Base-by-base conservation (phyloP, 2,113 vertebrate species). In the Neogobius melanostomus region DNA sequence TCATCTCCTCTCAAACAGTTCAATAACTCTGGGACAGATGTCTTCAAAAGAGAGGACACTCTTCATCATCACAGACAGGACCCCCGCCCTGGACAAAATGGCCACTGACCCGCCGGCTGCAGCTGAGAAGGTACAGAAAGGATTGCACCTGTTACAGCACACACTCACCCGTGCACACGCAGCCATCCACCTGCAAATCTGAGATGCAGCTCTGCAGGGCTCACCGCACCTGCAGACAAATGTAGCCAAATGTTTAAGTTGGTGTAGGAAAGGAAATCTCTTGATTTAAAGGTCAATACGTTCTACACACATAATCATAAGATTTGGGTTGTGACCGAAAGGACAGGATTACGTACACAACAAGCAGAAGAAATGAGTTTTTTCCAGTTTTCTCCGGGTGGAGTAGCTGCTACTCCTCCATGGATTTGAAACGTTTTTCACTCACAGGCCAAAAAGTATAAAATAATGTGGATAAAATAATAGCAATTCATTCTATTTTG, bases 41-140 rank as follows among this genome's bases (percentile, higher is more conserved):
- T 99, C 79, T 97, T 98, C 84, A 98, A 97, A n/a, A 92, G 96
- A 97, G 83, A 97, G 95, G 95, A 98, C 96, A 95, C 95, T 95
- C 85, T 98, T 97, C 88, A 97, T 99, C 81, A 97, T 96, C 90
- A 97, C 97, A 44, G 95, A 95, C 59, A 96, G 95, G 86, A 95
- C 96, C 45, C 95, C 96, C 49, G 97, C 97, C 90, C 94, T 99
- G 56, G 95, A 97, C 91, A 98, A 97, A 87, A 98, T 99, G 97
- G 97, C 97, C 11, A 95, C 96, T 64, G 96, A 99, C 82, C 92
- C 97, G 85, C 93, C 97, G 89, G 95, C 95, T 83, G 96, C 96
- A 89, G 96, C 96, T 86, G 96, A 97, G 92, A 95, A 97, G 95
- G 95, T 96, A 75, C 74, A 72, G 74, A 54, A 71, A 7, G 28